Base-by-base conservation (phyloP, 2,888 invertebrate genomes). In the Morpho achilles region DNA sequence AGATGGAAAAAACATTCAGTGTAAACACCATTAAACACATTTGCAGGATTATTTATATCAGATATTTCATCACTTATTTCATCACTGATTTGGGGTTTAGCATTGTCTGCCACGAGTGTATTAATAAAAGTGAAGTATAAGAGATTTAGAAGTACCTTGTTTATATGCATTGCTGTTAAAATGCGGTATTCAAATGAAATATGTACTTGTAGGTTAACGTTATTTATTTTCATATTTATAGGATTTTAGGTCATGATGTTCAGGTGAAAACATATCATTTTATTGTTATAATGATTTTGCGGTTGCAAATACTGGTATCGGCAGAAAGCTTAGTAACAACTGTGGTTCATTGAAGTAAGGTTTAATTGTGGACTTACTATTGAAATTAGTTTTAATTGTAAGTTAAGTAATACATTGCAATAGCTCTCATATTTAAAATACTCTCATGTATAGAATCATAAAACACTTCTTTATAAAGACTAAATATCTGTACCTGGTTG, bases 1-100 rank as follows among this genome's bases (percentile, higher is more conserved):
- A 93, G 72, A 67, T 89, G 86, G 39, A 92, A 57, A 49, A 93
- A 77, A 69, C 93, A 94, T 63, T 92, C 82, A 46, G 83, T 61
- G 78, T 93, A 91, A 66, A 93, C 83, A 71, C 91, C 82, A 73
- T 91, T 76, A 67, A 93, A 79, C 43, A 84, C 81, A 79, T 91
- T 66, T 71, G 83, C 69, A 7, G 78, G 68, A 65, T 70, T 69
- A 8, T 54, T 54, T n/a, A n/a, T n/a, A 55, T 60, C 57, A 51
- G 56, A 58, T 52, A 68, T 52, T 16, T 65, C 58, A 16, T 67
- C 64, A 63, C 62, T 66, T 51, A 68, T 56, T 32, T 66, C 59
- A 22, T 67, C 65, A 62, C 62, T 66, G 54, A 50, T 60, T 61
- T 58, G 59, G 22, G 47, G 51, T 54, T 56, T 62, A 32, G 63